A percentile compares a stretch with the other conserved stretches of the same genome.
Evolutionary conservation across 2,888 invertebrate species (phyloP).

Genomic region (Hetaerina titia): DNA sequence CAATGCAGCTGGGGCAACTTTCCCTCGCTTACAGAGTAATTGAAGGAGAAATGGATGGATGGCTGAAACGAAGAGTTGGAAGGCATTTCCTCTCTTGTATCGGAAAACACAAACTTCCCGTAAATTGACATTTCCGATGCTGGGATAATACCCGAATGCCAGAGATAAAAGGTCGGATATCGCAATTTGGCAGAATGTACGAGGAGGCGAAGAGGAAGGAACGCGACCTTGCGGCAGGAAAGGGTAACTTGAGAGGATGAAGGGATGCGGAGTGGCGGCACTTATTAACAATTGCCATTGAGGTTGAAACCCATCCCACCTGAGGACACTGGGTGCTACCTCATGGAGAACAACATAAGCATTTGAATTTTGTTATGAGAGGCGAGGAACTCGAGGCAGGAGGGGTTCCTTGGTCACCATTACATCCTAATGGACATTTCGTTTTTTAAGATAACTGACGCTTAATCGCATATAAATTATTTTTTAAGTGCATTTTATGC

Average conservation of each 20-base stretch:
- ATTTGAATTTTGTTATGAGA: no score
- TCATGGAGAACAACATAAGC: no score
- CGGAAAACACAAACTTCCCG: background rate
- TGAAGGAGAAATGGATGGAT: background rate
- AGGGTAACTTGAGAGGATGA: background rate
- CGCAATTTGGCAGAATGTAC: background rate
- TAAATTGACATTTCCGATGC: background rate
- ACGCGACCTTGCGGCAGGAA: background rate
- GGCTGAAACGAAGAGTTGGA: background rate
- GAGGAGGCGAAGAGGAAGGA: background rate
- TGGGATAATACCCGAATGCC: background rate
- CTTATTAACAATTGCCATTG: background rate
- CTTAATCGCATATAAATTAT: no score
- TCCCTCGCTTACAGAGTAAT: background rate
- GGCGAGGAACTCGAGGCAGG: no score
- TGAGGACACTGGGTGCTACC: no score
- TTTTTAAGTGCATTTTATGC: no score
- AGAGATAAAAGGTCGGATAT: background rate
- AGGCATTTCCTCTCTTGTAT: slow-evolving; percentile 17
- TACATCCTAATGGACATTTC: no score
- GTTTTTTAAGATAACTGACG: no score
- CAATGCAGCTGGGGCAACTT: background rate
- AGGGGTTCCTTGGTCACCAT: no score
- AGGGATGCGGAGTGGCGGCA: background rate
- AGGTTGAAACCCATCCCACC: background rate